Base-by-base conservation (phyloP, 1,140 invertebrate genomes). In the Gryllus bimaculatus region DNA sequence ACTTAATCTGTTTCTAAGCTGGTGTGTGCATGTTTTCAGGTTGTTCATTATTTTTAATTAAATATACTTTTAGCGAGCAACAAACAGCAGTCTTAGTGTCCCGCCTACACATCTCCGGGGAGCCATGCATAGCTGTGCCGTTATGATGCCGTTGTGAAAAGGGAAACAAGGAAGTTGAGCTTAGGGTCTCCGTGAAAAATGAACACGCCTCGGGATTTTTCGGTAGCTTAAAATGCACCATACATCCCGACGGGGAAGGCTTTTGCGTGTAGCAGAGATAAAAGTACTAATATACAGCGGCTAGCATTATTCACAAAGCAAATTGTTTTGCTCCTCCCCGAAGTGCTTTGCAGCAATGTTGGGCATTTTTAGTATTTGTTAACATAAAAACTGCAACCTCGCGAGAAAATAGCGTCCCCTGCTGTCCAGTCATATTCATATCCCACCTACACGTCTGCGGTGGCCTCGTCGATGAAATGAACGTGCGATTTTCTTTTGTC, bases 1-100 rank as follows among this genome's bases (percentile, higher is more conserved):
- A 66, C 54, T 66, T 66, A 66, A 66, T 66, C 54, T 66, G 54
- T 66, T 66, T 66, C 54, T 66, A 66, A 66, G 54, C 54, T 66
- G 54, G 54, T 66, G 54, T 66, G 54, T 66, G 54, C 54, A 66
- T 66, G 54, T 66, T 66, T 66, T 66, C 54, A 66, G 54, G 54
- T 66, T 66, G 54, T 66, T 66, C 54, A 66, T 66, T 66, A 66
- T 66, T 66, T 66, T 66, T 66, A 66, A 66, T 66, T 66, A 66
- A 66, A 66, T 66, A 66, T 66, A 66, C 54, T 66, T 66, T 66
- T 66, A 66, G 54, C 54, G 54, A 66, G 54, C 54, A 66, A 66
- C 54, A 66, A 66, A 18, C 54, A 66, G 54, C 18, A 66, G 54
- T 66, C 54, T 66, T 66, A 66, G 54, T 13, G 54, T 66, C 54